These are phyloP conservation scores for Pipra filicauda DNA, from an alignment of 2,113 vertebrate species.

Conservation along the genomic window DNA sequence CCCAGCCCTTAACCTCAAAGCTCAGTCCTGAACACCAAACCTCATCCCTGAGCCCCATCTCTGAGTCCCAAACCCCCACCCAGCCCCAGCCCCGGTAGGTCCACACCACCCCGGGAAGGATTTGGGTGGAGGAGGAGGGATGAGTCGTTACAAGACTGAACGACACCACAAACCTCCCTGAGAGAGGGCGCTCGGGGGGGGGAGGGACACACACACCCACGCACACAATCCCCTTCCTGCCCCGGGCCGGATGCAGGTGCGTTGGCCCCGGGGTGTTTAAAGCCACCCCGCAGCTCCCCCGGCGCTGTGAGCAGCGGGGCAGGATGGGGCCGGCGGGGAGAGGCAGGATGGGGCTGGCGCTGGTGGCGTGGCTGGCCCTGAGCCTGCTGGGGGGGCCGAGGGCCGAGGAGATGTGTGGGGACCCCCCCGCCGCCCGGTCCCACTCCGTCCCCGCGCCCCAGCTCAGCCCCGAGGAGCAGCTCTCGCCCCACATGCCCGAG, in stretches of 20 bases:
- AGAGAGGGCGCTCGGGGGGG: accelerated
- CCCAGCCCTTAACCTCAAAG: neutral
- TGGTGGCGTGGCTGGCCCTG: neutral
- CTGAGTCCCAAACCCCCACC: neutral
- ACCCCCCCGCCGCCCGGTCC: accelerated
- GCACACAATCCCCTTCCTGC: accelerated
- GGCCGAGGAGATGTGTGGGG: neutral
- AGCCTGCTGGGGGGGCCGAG: neutral
- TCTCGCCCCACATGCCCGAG: slow-evolving; percentile 67
- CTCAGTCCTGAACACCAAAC: neutral
- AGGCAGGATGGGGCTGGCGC: neutral
- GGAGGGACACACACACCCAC: accelerated
- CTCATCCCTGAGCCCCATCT: no score
- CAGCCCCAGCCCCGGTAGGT: no score
- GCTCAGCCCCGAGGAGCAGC: slow-evolving; percentile 69
- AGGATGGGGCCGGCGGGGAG: neutral
- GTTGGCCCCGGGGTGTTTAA: neutral
- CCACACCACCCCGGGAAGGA: neutral
- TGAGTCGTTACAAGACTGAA: neutral
- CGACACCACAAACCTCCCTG: neutral
- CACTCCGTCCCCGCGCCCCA: neutral
- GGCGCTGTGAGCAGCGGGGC: accelerated
- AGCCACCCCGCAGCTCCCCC: accelerated
- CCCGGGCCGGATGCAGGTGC: slow-evolving; percentile 38
- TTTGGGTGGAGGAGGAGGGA: neutral